Conservation (phyloP, 64 coral and sea anemone species). For the Pachyseris speciosa region DNA sequence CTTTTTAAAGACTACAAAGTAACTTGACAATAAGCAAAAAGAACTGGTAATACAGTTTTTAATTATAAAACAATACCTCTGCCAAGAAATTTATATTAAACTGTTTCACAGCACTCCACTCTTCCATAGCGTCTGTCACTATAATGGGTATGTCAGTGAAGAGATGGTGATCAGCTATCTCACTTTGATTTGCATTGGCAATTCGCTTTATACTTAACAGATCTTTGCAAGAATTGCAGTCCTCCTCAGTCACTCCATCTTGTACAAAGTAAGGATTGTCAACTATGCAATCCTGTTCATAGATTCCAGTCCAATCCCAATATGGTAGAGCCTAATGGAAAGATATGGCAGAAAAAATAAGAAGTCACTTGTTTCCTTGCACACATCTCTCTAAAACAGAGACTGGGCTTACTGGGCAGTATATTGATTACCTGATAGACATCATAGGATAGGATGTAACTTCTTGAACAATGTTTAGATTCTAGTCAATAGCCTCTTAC, state of each 20-base stretch:
- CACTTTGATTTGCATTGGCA: constrained; percentile 35
- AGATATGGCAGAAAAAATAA: not conserved
- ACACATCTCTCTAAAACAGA: too few species aligned
- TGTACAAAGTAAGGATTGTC: constrained; percentile 89
- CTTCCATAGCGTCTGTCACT: constrained; percentile 76
- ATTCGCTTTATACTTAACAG: constrained; percentile 46
- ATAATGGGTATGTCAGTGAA: constrained; percentile 79
- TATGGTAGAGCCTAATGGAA: constrained; percentile 77
- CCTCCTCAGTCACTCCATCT: constrained; percentile 68
- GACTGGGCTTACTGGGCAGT: too few species aligned
- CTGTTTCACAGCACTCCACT: constrained; percentile 80
- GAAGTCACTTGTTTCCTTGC: too few species aligned
- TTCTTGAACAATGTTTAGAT: too few species aligned
- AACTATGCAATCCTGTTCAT: constrained; percentile 81
- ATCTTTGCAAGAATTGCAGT: constrained; percentile 77
- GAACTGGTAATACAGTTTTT: too few species aligned
- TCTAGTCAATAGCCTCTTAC: too few species aligned
- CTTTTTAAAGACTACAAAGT: too few species aligned
- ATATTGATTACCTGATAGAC: too few species aligned
- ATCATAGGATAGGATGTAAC: too few species aligned
- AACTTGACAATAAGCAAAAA: not conserved
- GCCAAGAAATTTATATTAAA: constrained; percentile 78
- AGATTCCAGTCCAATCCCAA: constrained; percentile 93
- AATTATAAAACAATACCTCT: constrained; percentile 50
- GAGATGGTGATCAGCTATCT: constrained; percentile 69